Base-by-base conservation (phyloP, 2,888 invertebrate species). In the Diarsia mendica region DNA sequence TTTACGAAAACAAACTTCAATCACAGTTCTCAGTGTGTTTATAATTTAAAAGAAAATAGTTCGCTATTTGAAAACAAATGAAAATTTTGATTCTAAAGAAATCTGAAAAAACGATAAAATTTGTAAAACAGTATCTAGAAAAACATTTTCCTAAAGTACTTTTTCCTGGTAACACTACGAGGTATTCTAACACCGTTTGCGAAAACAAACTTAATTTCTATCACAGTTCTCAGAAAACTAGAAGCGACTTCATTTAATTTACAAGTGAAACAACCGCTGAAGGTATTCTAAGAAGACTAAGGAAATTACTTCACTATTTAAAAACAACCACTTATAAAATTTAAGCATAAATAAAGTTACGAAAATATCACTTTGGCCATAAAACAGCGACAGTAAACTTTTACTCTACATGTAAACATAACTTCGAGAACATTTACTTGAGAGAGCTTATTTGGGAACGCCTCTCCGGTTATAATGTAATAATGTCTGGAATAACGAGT, bases 271-370 rank as follows among this genome's bases (percentile, higher is more conserved):
- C 51, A 72, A 51, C 75, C 66, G 28, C 72, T 65, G 20, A 18
- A 73, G 49, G 75, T 71, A 60, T 68, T 67, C 48, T 46, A 61
- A 6, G 18, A 39, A 67, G 39, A 58, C 53, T 60, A 63, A 71
- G 18, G 13, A 23, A 66, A 74, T 72, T 65, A 48, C 20, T 72
- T 66, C 39, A 63, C 44, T 74, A 53, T 48, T 58, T 67, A 67
- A 72, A 49, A 67, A 67, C 65, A 65, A 75, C 60, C 46, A 11
- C 49, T 71, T 51, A 20, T 33, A 69, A 61, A 78, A 72, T 66
- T 60, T 53, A 77, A 71, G 44, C 58, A 51, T 69, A 74, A 77
- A 84, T 81, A 83, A 79, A 81, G 72, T 79, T 80, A 18, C 1
- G 9, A 48, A 78, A 75, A 70, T 44, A 73, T 74, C 64, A 64